These are phyloP conservation scores for Portevinia maculata DNA, from an alignment of 2,888 invertebrate species.

Conservation along the genomic window DNA sequence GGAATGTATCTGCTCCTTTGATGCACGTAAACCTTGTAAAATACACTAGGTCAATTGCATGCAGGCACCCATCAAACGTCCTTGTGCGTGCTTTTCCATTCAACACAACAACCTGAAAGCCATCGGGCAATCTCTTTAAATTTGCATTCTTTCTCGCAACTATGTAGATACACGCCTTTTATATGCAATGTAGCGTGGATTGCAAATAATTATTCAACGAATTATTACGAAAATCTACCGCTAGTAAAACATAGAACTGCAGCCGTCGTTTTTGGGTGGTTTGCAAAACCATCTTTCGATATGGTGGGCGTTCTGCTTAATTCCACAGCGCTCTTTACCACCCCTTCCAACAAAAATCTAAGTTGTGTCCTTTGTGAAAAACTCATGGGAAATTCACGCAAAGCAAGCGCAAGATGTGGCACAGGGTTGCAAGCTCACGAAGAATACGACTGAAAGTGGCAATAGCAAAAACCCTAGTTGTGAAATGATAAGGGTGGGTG, in stretches of 20 bases:
- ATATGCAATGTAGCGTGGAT: not conserved
- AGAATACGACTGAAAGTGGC: not conserved
- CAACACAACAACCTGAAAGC: no score
- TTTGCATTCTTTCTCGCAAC: not conserved
- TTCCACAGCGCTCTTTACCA: not conserved
- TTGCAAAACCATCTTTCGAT: not conserved
- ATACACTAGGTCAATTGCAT: no score
- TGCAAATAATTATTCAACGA: slow-evolving; percentile 40
- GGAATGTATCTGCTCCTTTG: no score
- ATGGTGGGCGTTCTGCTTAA: slow-evolving; percentile 1
- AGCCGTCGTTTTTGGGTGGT: not conserved
- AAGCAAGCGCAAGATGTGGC: not conserved
- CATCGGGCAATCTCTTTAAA: not conserved
- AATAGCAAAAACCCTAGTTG: not conserved
- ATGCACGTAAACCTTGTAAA: no score
- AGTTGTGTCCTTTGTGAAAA: not conserved
- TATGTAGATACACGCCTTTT: slow-evolving; percentile 21
- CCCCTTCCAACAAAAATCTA: not conserved
- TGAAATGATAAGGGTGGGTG: not conserved
- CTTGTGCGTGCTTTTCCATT: not conserved
- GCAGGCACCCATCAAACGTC: not conserved
- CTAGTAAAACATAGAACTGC: slow-evolving; percentile 1
- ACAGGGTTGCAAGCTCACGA: no score
- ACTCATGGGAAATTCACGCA: slow-evolving; percentile 6
- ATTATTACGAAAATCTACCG: no score